Percentiles rank a stretch among this genome's conserved stretches.
Evolutionary conservation across 2,797 vertebrate species (phyloP).

Genomic region (Lemur catta): DNA sequence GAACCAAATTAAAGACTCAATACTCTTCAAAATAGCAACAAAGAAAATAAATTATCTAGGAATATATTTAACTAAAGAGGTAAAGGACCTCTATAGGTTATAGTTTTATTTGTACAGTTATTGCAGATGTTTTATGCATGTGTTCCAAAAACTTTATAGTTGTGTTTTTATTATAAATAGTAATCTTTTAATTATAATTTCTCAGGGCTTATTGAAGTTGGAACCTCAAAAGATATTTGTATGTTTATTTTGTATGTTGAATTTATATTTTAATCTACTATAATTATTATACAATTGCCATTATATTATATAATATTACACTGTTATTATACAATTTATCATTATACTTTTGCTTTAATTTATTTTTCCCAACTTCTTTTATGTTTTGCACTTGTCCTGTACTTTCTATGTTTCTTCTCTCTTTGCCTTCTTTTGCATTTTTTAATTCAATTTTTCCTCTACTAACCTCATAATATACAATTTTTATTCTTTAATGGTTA

Average conservation of each 20-base stretch:
- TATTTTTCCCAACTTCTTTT: background rate
- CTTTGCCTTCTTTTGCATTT: background rate
- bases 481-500: background rate
- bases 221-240: background rate
- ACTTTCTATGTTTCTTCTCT: background rate
- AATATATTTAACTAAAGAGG: too few relatives aligned
- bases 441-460: background rate
- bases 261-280: background rate
- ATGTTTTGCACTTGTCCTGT: background rate
- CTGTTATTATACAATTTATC: background rate
- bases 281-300: background rate
- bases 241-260: background rate
- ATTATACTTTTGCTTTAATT: background rate
- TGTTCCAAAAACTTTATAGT: background rate
- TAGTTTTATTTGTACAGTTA: background rate
- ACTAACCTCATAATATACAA: background rate
- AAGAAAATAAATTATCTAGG: too few relatives aligned
- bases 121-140: background rate
- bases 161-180: background rate
- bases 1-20: too few relatives aligned
- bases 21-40: too few relatives aligned
- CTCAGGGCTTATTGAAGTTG: background rate
- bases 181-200: background rate
- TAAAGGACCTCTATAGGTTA: too few relatives aligned
- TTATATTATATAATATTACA: too few relatives aligned